Evolutionary conservation across 37 sponge, comb jelly and placozoan species (phyloP), one percentile per base, ranked within the genome.

Genomic region (Aplysina aerophoba): DNA sequence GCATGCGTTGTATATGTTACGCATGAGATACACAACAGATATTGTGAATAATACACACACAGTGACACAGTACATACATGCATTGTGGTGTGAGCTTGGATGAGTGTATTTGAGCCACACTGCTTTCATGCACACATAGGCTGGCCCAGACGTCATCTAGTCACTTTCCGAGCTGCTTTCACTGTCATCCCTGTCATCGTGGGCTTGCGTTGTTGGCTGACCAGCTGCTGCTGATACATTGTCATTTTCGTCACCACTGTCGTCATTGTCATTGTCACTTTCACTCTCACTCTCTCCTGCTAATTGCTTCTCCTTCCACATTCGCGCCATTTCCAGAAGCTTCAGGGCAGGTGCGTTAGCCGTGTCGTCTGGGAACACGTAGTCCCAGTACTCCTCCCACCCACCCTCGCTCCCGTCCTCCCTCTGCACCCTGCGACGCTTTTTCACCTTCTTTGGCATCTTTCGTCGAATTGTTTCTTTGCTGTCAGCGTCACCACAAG

Each of bases 341-440:
- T 96, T 98, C 74, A 98, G 64, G 77, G 91, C 89, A 30, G 97
- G 91, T 25, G 95, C 92, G 79, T 85, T 89, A 12, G 87, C 69
- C 31, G 69, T 73, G 78, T 91, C 96, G 56, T 98, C 99, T 33
- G 99, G 99, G 87, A 98, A 98, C 13, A 98, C 86, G 86, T 98
- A 98, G 73, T 98, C 99, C 93, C 93, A 98, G 81, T 98, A 96
- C 65, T 98, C 99, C 78, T 98, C 99, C 97, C 99, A 98, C 27
- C 97, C 99, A 34, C 88, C 97, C 41, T 92, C 99, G 59, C 90
- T 86, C 5, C 99, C 99, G 55, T 96, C 99, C 20, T 94, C 93
- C 24, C 83, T 87, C 34, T 90, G 90, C 35, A 93, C 88, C 83
- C 95, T 95, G n/a, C 97, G 81, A 33, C 91, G 84, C 87, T 96